phyloP scores from a whole-genome alignment of 2,888 invertebrate species.

The Platypus cylindrus region DNA sequence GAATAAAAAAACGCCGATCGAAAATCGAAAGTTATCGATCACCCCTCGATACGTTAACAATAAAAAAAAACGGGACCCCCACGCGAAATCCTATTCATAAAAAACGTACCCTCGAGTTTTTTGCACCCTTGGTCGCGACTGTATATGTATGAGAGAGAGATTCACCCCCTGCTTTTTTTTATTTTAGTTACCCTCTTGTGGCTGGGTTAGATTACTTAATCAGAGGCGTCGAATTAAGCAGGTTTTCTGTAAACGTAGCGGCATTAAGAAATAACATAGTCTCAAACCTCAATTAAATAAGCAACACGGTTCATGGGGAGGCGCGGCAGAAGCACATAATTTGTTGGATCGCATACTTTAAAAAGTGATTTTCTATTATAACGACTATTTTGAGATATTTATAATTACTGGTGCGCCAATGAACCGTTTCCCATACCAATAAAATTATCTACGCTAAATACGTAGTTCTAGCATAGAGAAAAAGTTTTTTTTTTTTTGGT shows the following conservation, averaged over 20 bases:
- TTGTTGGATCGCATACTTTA: no score
- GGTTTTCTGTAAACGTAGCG: no score
- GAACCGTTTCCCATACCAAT: conserved; percentile 9
- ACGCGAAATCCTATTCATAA: conserved; percentile 16
- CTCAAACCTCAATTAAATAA: no score
- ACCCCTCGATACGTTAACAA: conserved; percentile 8
- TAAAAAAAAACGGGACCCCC: no score
- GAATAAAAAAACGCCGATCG: conserved; percentile 11
- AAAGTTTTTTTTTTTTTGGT: no score
- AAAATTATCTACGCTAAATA: conserved; percentile 14
- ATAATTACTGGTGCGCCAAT: no score
- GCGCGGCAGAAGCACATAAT: no score
- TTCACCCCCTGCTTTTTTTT: conserved; percentile 15
- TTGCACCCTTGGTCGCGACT: conserved; percentile 15
- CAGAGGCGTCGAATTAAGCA: no score
- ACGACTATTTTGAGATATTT: no score
- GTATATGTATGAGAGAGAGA: conserved; percentile 10
- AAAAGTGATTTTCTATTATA: no score
- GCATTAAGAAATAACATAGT: no score
- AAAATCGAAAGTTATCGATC: conserved; percentile 16
- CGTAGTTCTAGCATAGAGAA: conserved; percentile 7
- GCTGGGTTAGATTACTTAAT: conserved; percentile 13
- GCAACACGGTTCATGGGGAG: no score
- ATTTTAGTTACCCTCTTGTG: conserved; percentile 8
- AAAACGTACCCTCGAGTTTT: conserved; percentile 15